phyloP scores from a whole-genome alignment of 53 echinoderm and acorn worm species.

The Temnopleurus reevesii region DNA sequence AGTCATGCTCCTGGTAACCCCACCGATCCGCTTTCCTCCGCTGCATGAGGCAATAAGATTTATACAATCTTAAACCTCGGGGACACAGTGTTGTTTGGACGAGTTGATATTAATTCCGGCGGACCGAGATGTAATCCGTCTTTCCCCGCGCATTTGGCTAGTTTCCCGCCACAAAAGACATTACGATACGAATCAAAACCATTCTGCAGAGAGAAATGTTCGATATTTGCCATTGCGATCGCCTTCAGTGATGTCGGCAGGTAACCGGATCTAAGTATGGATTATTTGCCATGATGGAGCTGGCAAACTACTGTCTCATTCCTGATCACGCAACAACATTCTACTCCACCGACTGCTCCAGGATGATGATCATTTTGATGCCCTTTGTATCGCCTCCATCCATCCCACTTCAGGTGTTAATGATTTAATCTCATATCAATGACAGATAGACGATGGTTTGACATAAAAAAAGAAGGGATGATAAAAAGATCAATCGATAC shows the following conservation, averaged over 20 bases:
- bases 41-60: constrained; percentile 48
- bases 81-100: constrained; percentile 52
- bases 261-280: constrained; percentile 40
- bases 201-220: constrained; percentile 38
- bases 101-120: constrained; percentile 54
- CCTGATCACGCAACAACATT: background rate
- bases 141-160: background rate
- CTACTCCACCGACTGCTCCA: background rate
- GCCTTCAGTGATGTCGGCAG: constrained; percentile 23
- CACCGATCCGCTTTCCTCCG: constrained; percentile 13
- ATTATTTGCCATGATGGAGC: constrained; percentile 34
- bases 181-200: constrained; percentile 35
- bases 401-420: constrained; percentile 27
- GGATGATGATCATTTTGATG: constrained; percentile 4
- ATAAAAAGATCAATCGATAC: constrained; percentile 33
- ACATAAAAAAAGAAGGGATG: too few relatives aligned
- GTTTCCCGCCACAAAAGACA: constrained; percentile 23
- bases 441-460: constrained; percentile 41
- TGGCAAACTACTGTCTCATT: background rate
- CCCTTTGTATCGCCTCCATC: constrained; percentile 6
- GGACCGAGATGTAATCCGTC: background rate
- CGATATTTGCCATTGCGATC: constrained; percentile 45
- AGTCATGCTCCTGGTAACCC: constrained; percentile 40
- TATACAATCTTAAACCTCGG: constrained; percentile 31
- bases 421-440: constrained; percentile 50